Base-by-base conservation (phyloP, 1,140 invertebrate genomes). In the Plodia interpunctella region DNA sequence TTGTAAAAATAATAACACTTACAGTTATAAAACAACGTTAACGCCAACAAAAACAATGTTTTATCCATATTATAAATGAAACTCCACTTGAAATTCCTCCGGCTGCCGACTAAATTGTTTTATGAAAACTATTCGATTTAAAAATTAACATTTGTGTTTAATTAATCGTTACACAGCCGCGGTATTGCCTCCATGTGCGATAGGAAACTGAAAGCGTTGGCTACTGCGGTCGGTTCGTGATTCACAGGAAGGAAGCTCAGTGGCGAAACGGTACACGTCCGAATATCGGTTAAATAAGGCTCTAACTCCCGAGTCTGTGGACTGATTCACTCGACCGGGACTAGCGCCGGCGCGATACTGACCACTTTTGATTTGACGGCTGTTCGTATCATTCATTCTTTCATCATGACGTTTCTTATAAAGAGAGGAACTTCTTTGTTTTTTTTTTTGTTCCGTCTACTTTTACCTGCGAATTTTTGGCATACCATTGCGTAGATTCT, bases 241-340 rank as follows among this genome's bases (percentile, higher is more conserved):
- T 77, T 88, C 83, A 88, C 82, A 84, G 86, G 78, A 85, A 83
- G 80, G 74, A 75, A 73, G 69, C 70, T 66, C 68, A 74, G 72
- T 74, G 62, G 74, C 71, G 59, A 80, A 85, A 85, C 83, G 82
- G 85, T 72, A 72, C 78, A 85, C 87, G 74, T 85, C 77, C 74
- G 78, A 79, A 79, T 72, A 72, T 67, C 66, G 63, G 64, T 67
- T 63, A 71, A 80, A 74, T 76, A 61, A 70, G 72, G 62, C 63
- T 78, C 70, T 77, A 66, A 69, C 60, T 60, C 58, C n/a, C n/a
- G n/a, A n/a, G n/a, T 35, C 64, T 52, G 55, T 59, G 60, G 38
- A 71, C 59, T 79, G 81, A 80, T 54, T 82, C 80, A 80, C 60
- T 63, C 82, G 78, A 67, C 83, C 83, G 72, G 78, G 79, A 60